Conservation (phyloP, 2,888 invertebrate genomes). For the Acleris literana region DNA sequence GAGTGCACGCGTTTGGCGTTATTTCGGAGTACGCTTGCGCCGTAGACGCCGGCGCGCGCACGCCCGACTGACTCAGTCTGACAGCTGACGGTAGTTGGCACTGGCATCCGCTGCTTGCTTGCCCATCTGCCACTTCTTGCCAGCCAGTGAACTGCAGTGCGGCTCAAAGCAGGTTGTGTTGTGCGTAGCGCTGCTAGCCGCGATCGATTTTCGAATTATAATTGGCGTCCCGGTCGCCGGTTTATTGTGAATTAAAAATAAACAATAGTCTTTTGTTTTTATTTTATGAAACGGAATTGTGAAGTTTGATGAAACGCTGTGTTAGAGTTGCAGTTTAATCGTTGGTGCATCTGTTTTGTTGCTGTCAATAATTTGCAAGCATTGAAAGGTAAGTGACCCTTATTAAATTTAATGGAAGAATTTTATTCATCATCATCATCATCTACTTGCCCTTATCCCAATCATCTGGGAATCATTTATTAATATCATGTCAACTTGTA, state of each 20-base stretch:
- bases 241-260: slow-evolving; percentile 11
- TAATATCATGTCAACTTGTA: background rate
- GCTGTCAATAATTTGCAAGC: slow-evolving; percentile 16
- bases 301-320: slow-evolving; percentile 6
- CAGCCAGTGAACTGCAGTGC: slow-evolving; percentile 67
- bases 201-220: slow-evolving; percentile 20
- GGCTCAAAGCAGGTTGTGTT: slow-evolving; percentile 58
- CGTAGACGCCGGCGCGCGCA: slow-evolving; percentile 47
- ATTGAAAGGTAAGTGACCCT: slow-evolving; percentile 28
- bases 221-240: background rate
- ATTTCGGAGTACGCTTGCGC: slow-evolving; percentile 53
- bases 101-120: slow-evolving; percentile 42
- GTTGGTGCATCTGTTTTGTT: slow-evolving; percentile 20
- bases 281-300: slow-evolving; percentile 3
- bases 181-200: slow-evolving; percentile 51
- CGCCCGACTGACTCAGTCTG: slow-evolving; percentile 43
- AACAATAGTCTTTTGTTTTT: background rate
- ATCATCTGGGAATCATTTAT: too few species aligned
- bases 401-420: background rate
- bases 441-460: too few species aligned
- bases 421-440: too few species aligned
- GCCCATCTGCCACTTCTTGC: slow-evolving; percentile 27
- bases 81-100: slow-evolving; percentile 49
- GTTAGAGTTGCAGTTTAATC: slow-evolving; percentile 7
- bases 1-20: slow-evolving; percentile 27